Percentiles rank a stretch among this genome's conserved stretches.
Conservation (phyloP, 2,113 vertebrate species). For the Ranitomeya imitator region DNA sequence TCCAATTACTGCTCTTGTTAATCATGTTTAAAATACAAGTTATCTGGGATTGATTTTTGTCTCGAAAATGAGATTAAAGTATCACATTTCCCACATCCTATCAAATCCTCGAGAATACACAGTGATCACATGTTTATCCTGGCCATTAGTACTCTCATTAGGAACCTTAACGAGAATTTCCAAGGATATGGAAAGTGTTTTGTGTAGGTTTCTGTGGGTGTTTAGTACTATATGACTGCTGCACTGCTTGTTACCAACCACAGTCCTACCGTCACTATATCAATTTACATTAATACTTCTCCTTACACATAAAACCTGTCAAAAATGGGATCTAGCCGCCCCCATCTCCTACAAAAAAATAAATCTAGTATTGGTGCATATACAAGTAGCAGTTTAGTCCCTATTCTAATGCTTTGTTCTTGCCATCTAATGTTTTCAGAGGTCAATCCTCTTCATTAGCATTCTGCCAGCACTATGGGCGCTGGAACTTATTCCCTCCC, state of each 20-base stretch:
- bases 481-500: too few species aligned
- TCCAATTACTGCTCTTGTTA: not conserved
- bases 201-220: not conserved
- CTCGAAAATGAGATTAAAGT: not conserved
- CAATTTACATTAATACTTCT: too few species aligned
- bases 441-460: too few species aligned
- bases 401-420: too few species aligned
- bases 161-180: not conserved
- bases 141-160: not conserved
- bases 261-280: too few species aligned
- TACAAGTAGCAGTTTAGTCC: too few species aligned
- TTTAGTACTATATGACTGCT: not conserved
- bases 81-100: not conserved
- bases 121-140: not conserved
- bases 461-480: too few species aligned
- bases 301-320: too few species aligned
- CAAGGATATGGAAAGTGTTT: not conserved
- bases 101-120: not conserved
- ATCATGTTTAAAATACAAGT: not conserved
- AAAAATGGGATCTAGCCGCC: too few species aligned
- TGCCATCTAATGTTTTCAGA: too few species aligned
- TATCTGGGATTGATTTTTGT: slow-evolving; percentile 20
- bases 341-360: too few species aligned
- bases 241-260: not conserved
- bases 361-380: too few species aligned